These are phyloP conservation scores for Cotesia vestalis DNA, from an alignment of 1,140 invertebrate genomes.

Conservation along the genomic window DNA sequence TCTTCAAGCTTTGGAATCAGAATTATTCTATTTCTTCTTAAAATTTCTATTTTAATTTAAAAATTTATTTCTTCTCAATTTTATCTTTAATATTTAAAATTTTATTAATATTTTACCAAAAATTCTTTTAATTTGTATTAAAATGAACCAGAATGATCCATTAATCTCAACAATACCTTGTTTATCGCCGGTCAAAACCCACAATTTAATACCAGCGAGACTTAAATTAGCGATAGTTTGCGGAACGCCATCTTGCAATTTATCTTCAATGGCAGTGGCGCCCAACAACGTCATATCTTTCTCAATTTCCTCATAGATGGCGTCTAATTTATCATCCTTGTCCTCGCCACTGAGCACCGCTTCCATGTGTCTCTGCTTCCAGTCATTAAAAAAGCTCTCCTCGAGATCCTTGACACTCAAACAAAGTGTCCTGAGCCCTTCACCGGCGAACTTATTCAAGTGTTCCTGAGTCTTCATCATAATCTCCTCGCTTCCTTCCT, in stretches of 20 bases:
- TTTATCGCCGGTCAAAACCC: constrained; percentile 99
- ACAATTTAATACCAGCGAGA: constrained; percentile 96
- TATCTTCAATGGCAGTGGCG: constrained; percentile 97
- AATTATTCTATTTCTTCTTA: too few relatives aligned
- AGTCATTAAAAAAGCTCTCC: constrained; percentile 86
- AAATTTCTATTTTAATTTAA: too few relatives aligned
- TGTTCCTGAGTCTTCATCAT: constrained; percentile 89
- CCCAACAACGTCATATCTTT: constrained; percentile 88
- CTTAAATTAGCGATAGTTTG: constrained; percentile 95
- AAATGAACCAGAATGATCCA: not conserved
- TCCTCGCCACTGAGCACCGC: constrained; percentile 86
- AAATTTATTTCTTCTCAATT: too few relatives aligned
- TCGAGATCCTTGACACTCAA: constrained; percentile 91
- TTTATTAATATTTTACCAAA: too few relatives aligned
- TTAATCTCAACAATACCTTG: constrained; percentile 76
- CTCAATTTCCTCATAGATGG: constrained; percentile 97
- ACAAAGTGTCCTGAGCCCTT: constrained; percentile 94
- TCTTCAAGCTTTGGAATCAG: too few relatives aligned
- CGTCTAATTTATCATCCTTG: constrained; percentile 91
- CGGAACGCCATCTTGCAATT: constrained; percentile 98
- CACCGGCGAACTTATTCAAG: constrained; percentile 98
- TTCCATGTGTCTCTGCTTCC: constrained; percentile 90
- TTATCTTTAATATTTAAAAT: too few relatives aligned
- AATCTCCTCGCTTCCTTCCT: constrained; percentile 77
- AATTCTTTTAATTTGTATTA: too few relatives aligned